These are phyloP conservation scores for Drosophila kanekoi DNA, from an alignment of 2,888 invertebrate species.

Conservation along the genomic window DNA sequence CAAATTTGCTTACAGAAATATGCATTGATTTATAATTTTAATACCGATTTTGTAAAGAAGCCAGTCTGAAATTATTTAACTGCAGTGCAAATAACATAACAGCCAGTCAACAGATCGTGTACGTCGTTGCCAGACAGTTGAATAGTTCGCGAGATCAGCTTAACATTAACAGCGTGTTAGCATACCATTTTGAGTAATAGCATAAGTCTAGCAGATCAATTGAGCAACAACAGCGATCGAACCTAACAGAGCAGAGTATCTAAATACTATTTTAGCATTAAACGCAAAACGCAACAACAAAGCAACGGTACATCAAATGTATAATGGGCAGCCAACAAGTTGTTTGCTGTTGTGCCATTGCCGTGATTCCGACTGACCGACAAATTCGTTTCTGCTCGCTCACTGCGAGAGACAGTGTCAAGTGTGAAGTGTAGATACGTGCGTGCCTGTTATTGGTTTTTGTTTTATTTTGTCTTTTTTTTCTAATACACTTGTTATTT, in stretches of 20 bases:
- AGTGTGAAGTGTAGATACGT: constrained; percentile 24
- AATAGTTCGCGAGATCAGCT: constrained; percentile 3
- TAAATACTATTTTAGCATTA: constrained; percentile 13
- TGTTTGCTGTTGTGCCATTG: constrained; percentile 28
- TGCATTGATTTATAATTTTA: not conserved
- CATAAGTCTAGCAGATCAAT: constrained; percentile 28
- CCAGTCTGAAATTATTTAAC: not conserved
- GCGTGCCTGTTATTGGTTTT: constrained; percentile 17
- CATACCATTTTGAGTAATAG: constrained; percentile 21
- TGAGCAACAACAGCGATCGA: constrained; percentile 24
- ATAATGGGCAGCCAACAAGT: constrained; percentile 37
- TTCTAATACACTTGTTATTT: not conserved
- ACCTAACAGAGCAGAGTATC: constrained; percentile 3
- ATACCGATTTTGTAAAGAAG: not conserved
- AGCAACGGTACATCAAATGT: constrained; percentile 8
- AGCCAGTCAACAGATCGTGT: not conserved
- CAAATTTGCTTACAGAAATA: no score
- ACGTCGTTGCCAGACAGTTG: not conserved
- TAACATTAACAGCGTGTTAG: constrained; percentile 2
- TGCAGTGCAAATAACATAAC: not conserved
- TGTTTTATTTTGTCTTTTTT: not conserved
- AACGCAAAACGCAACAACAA: constrained; percentile 12
- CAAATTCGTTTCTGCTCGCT: constrained; percentile 25
- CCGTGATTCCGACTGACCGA: constrained; percentile 30
- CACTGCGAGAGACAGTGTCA: constrained; percentile 28